Evolutionary conservation across 1,140 invertebrate species (phyloP), one percentile per base, ranked within the genome.

Genomic region (Trichomalopsis sarcophagae): DNA sequence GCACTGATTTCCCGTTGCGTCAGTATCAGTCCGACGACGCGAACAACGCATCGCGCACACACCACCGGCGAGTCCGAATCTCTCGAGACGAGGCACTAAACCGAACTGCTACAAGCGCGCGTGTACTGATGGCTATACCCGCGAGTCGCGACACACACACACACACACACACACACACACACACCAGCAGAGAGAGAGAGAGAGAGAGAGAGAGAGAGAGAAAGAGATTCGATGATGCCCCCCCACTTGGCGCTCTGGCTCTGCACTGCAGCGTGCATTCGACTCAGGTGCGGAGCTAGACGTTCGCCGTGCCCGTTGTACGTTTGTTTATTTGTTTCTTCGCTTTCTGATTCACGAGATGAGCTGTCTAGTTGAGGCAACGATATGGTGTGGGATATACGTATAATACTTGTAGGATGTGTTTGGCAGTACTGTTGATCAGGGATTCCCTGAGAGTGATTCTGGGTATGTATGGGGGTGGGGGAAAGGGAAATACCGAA

Each of bases 1-100:
- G 55, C 55, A 62, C 55, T 62, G 55, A 62, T 62, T 62, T 62
- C 55, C 55, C 55, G 55, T 62, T 62, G 55, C 55, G 55, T 62
- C 21, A 62, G 55, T 62, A n/a, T 62, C 55, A 62, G 55, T 21
- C 17, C 55, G 5, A 62, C 55, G 7, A n/a, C 55, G 17, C 55
- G 55, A 62, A 55, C 17, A 55, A 55, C 17, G 55, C 55, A 62
- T 62, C 55, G 55, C 55, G 55, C 55, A 62, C 2, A 36, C 2
- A 36, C 0, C 55, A 62, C 55, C 55, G 55, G 55, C 55, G 2
- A 62, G 33, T 36, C 40, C 40, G 21, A 62, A 4, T 21, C 17
- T 21, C 4, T n/a, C 55, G 55, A 62, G 55, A 62, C 55, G 55
- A 62, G 17, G 55, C 21, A n/a, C 55, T 21, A 1, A 62, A 62